Evolutionary conservation across 2,797 vertebrate species (phyloP).

Genomic region (Halcyon leucocephala): DNA sequence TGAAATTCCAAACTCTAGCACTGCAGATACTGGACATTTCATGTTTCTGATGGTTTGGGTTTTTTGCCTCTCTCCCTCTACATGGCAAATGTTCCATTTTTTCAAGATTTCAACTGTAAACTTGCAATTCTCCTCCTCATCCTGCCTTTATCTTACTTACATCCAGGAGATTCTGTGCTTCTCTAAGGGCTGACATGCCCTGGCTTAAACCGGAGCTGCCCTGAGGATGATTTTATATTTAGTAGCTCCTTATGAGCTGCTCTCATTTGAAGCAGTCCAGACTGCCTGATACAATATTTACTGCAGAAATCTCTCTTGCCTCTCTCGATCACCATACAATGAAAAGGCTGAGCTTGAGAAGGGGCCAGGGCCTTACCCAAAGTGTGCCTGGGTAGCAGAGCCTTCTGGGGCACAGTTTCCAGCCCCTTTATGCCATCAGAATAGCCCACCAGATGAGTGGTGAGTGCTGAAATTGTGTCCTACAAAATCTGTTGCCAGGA

Average conservation of each 20-base stretch:
- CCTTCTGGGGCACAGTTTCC: not conserved
- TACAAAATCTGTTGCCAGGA: not conserved
- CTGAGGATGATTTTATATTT: conserved; percentile 61
- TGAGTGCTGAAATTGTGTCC: not conserved
- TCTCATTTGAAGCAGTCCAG: conserved; percentile 30
- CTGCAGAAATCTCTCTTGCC: not conserved
- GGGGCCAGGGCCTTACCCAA: not conserved
- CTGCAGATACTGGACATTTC: not conserved
- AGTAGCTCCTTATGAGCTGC: conserved; percentile 47
- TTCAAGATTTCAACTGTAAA: not conserved
- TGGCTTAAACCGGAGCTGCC: conserved; percentile 56
- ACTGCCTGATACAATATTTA: conserved; percentile 11
- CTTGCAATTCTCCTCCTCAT: not conserved
- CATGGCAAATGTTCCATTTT: not conserved
- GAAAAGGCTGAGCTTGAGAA: not conserved
- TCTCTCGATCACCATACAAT: not conserved
- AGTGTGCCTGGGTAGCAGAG: not conserved
- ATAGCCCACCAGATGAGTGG: not conserved
- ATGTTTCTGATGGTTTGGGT: not conserved
- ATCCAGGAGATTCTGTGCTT: not conserved
- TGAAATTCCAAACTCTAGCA: not conserved
- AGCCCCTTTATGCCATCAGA: not conserved
- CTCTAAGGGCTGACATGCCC: conserved; percentile 16
- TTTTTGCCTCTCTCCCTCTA: not conserved
- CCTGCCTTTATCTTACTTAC: not conserved